Evolutionary conservation across 1,140 invertebrate genomes (phyloP), one percentile per base, ranked within the genome.

Genomic region (Coenobita brevimanus): DNA sequence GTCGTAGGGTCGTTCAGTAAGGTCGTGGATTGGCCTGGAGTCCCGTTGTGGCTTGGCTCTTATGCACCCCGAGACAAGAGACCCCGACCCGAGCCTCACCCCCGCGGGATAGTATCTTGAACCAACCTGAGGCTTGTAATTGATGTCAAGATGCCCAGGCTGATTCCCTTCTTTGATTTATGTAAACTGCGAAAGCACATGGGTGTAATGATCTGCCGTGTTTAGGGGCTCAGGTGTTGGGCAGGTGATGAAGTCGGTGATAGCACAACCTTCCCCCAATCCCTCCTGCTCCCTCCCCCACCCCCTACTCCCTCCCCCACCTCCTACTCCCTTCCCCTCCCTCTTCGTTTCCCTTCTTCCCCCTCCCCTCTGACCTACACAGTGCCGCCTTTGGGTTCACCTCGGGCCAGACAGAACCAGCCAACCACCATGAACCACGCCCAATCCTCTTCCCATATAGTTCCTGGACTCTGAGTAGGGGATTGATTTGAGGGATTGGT

Each of bases 131-230:
- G 78, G 41, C 73, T 87, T 87, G 85, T 87, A 87, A 87, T 87
- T 87, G 85, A 87, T 87, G 85, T 87, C 85, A 87, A 87, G 85
- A 87, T 87, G 85, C 76, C 85, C 85, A 80, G 76, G 36, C 85
- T 80, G 85, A 87, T 87, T 87, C 76, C 64, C 69, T n/a, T 50
- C 78, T 87, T 87, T 87, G 85, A 87, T 87, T 87, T 87, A 87
- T 87, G 85, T 87, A 87, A 87, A 87, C 85, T 87, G 85, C 85
- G 85, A 87, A 87, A 87, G 85, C 85, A 87, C 85, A 87, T 87
- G 85, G 85, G 85, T 87, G 85, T 87, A 87, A 87, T 87, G 85
- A 87, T 87, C 85, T 81, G 73, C 76, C 67, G 78, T 71, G 85
- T 73, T 87, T 87, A 87, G 75, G 67, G 46, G 76, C 85, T 87